Percentiles rank a stretch among this genome's conserved stretches.
phyloP scores from a whole-genome alignment of 2,797 vertebrate genomes.

The Coluber constrictor region DNA sequence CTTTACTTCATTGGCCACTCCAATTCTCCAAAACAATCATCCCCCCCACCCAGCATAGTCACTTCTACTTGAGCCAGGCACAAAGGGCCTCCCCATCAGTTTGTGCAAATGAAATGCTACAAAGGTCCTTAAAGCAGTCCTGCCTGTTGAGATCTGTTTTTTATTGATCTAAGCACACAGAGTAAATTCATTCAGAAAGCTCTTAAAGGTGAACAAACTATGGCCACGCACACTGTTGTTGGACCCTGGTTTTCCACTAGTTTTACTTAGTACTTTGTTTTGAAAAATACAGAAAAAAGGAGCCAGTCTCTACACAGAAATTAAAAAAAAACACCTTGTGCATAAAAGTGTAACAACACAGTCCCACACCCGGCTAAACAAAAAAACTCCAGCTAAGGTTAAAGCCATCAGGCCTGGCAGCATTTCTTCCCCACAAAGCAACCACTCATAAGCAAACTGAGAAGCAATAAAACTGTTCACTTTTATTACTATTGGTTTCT shows the following conservation, averaged over 20 bases:
- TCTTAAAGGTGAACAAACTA: neutral
- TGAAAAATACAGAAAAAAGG: neutral
- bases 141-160: neutral
- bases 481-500: conserved; percentile 3
- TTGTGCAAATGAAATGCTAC: neutral
- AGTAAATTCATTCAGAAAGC: neutral
- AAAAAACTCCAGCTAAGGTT: neutral
- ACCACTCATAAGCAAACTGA: neutral
- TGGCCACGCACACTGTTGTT: neutral
- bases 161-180: neutral
- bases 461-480: neutral
- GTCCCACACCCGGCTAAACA: neutral
- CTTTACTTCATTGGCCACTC: neutral
- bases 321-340: neutral
- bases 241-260: neutral
- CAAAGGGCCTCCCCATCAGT: neutral
- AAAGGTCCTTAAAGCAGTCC: neutral
- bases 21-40: neutral
- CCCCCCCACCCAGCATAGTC: neutral
- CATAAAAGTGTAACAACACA: neutral
- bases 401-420: neutral
- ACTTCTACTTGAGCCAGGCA: neutral
- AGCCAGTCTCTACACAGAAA: neutral
- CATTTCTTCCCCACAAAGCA: no score
- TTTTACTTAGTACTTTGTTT: neutral